Evolutionary conservation across 2,113 vertebrate species (phyloP), one percentile per base, ranked within the genome.

Genomic region (Ictalurus furcatus): DNA sequence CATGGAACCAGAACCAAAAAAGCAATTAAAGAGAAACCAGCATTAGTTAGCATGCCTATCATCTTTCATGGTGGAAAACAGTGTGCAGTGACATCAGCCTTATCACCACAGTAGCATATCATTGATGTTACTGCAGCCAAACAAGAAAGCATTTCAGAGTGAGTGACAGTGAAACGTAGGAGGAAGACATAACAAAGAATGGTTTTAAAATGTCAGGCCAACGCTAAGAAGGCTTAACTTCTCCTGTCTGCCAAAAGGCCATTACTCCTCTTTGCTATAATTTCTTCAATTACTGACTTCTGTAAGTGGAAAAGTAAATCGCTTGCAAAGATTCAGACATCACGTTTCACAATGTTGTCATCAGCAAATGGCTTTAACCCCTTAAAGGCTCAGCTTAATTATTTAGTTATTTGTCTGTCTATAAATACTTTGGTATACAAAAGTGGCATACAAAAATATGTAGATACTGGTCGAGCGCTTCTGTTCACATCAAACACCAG

Each of bases 291-390:
- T 54, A 52, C 73, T 54, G 74, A 90, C 76, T 63, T 88, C 58
- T 54, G 82, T 79, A 65, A 83, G 76, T 91, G 87, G 88, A 92
- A 92, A 93, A 40, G 86, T 52, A 79, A 88, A 91, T 89, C 84
- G 81, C 78, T 54, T 82, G 88, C 91, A 91, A 91, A 90, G 25
- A 88, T 82, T 71, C 90, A 84, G 87, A 54, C 79, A 63, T 87
- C 63, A 81, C 44, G 56, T 79, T 89, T 83, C 58, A 88, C 87
- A 52, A 12, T 88, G 91, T 92, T 89, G 74, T 58, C 85, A 87
- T 71, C 78, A 90, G 89, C 91, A 87, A 89, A 61, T 9, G 67
- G 30, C 69, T 84, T 90, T 17, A 78, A 52, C 52, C 81, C 34
- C 81, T 84, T 30, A 80, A 79, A 30, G 58, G 61, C 58, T 83